Percentiles rank a stretch among this genome's conserved stretches.
These are phyloP conservation scores for Scylla paramamosain DNA, from an alignment of 1,140 invertebrate species.

Conservation along the genomic window DNA sequence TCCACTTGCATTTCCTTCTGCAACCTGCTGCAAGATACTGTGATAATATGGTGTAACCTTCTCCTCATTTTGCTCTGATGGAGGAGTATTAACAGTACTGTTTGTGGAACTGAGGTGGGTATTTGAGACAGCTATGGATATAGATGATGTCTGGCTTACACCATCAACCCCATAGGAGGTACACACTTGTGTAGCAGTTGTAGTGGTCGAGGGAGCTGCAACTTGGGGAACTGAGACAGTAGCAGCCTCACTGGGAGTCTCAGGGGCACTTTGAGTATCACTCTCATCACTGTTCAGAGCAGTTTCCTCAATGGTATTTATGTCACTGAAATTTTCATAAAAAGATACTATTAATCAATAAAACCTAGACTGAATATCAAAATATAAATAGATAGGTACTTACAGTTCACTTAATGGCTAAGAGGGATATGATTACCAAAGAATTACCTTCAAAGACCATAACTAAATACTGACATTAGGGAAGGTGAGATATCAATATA, in stretches of 20 bases:
- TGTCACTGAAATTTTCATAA: slow-evolving; percentile 44
- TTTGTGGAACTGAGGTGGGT: slow-evolving; percentile 44
- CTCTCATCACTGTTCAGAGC: slow-evolving; percentile 69
- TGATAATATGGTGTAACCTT: slow-evolving; percentile 68
- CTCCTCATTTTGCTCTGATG: slow-evolving; percentile 56
- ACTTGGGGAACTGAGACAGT: background rate
- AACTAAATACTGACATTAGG: too few relatives aligned
- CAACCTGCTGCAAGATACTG: slow-evolving; percentile 67
- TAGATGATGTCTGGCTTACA: slow-evolving; percentile 45
- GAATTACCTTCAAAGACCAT: too few relatives aligned
- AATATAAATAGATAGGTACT: too few relatives aligned
- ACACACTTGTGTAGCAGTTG: slow-evolving; percentile 48
- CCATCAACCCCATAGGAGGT: slow-evolving; percentile 27
- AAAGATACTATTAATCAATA: background rate
- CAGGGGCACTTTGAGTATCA: slow-evolving; percentile 70
- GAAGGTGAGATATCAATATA: too few relatives aligned
- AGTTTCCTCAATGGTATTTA: slow-evolving; percentile 43
- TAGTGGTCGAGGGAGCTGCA: slow-evolving; percentile 42
- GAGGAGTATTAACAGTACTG: slow-evolving; percentile 25
- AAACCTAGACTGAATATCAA: too few relatives aligned
- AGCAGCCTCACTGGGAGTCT: slow-evolving; percentile 48
- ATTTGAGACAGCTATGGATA: slow-evolving; percentile 44
- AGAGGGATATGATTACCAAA: too few relatives aligned
- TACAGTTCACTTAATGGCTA: too few relatives aligned
- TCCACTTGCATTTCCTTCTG: slow-evolving; percentile 56